Percentiles rank a stretch among this genome's conserved stretches.
Conservation (phyloP, 1,140 invertebrate genomes). For the Drosophila fuyamai region DNA sequence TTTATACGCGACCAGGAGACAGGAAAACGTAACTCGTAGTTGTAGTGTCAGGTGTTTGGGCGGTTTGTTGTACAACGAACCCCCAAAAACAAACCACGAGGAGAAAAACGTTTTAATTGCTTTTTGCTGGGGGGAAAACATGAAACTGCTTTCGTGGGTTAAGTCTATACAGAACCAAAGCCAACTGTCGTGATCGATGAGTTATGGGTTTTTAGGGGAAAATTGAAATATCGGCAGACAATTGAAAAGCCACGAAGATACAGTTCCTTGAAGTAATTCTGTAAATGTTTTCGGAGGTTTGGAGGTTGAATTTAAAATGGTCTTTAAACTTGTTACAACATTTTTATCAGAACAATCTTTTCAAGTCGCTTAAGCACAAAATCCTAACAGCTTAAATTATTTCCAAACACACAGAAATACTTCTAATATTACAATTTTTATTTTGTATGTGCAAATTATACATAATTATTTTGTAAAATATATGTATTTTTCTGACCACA, state of each 20-base stretch:
- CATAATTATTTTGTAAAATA: no score
- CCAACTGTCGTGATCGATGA: conserved; percentile 53
- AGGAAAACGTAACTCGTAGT: conserved; percentile 51
- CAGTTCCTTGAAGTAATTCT: not conserved
- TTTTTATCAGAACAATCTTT: no score
- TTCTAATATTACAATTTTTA: no score
- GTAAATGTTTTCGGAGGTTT: no score
- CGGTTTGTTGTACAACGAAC: not conserved
- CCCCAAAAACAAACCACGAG: conserved; percentile 35
- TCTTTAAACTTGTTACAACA: no score
- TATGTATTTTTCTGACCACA: no score
- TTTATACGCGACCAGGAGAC: conserved; percentile 50
- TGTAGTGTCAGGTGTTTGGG: conserved; percentile 40
- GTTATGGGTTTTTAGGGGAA: conserved; percentile 35
- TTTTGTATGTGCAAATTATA: conserved; percentile 12
- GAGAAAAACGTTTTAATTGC: conserved; percentile 72
- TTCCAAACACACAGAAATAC: no score
- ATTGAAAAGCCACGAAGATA: conserved; percentile 15
- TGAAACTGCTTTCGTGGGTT: conserved; percentile 41
- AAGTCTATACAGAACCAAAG: conserved; percentile 35
- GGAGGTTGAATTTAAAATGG: no score
- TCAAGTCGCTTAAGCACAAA: no score
- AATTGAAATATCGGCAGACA: conserved; percentile 50
- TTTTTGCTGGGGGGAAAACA: conserved; percentile 44
- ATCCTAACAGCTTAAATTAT: no score